Conservation (phyloP, 1,140 invertebrate species). For the Drosophila navojoa region DNA sequence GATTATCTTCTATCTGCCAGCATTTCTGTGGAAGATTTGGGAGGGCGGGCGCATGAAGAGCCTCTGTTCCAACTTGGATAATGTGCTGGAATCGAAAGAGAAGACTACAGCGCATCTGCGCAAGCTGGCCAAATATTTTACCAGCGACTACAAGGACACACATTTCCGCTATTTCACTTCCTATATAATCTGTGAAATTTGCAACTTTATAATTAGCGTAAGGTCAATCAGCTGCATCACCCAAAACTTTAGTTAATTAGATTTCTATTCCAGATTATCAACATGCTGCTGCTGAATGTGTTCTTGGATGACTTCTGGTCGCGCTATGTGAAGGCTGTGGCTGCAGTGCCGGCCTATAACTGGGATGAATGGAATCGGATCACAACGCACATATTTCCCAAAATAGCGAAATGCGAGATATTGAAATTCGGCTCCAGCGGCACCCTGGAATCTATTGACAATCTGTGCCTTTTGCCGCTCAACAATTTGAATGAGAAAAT, state of each 20-base stretch:
- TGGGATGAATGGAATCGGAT: conserved; percentile 84
- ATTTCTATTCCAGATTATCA: conserved; percentile 84
- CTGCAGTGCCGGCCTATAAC: conserved; percentile 83
- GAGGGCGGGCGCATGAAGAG: conserved; percentile 87
- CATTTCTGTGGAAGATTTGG: conserved; percentile 91
- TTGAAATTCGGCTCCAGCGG: conserved; percentile 88
- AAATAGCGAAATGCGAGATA: conserved; percentile 92
- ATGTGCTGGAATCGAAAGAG: conserved; percentile 59
- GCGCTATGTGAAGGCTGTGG: conserved; percentile 88
- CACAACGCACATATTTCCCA: conserved; percentile 88
- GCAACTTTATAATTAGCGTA: conserved; percentile 89
- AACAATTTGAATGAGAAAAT: conserved; percentile 93
- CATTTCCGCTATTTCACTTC: conserved; percentile 89
- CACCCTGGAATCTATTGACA: conserved; percentile 86
- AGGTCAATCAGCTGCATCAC: conserved; percentile 58
- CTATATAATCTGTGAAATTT: conserved; percentile 89
- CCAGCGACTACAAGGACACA: conserved; percentile 85
- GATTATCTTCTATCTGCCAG: conserved; percentile 89
- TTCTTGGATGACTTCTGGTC: conserved; percentile 91
- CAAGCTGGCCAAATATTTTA: conserved; percentile 85
- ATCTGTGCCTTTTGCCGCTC: conserved; percentile 89
- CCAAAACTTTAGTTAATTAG: neutral
- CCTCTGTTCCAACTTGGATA: conserved; percentile 84
- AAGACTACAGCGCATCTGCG: conserved; percentile 85
- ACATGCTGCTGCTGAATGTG: conserved; percentile 87